Evolutionary conservation across 2,797 vertebrate species (phyloP), one percentile per base, ranked within the genome.

Genomic region (Gymnoscopelus braueri): DNA sequence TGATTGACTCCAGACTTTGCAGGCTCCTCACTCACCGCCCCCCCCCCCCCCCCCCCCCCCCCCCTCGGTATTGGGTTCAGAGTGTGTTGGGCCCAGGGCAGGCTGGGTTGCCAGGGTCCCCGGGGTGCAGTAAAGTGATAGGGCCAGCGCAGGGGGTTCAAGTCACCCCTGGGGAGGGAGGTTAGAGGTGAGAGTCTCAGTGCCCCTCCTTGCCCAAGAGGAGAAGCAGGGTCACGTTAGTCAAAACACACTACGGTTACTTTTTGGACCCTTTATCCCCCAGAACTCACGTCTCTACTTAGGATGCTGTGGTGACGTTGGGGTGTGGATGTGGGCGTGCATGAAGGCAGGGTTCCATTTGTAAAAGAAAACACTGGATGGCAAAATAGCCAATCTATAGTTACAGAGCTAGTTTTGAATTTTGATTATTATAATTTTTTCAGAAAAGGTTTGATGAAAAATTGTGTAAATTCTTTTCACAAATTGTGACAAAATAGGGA

Each of bases 1-100:
- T 90, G 89, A 91, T 91, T 91, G 84, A 92, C 80, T 89, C 90
- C 90, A 91, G 90, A 90, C 87, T 63, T 84, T 84, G 87, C 12
- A 81, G 79, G 81, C 81, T 85, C 72, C 74, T 81, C 84, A 53
- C 49, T 67, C 73, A 65, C 67, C 60, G 3, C 72, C 51, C 0
- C 1, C 52, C 58, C 61, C 26, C 13, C 72, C 51, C 0, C 1
- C 52, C 58, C 61, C 26, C 13, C 69, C 24, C 62, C 19, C 26
- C 48, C 23, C 24, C 29, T 1, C 23, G 74, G 71, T 72, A 74
- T 78, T n/a, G 74, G 78, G 77, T 87, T 89, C 69, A 82, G 80
- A 83, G 81, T 81, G 80, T 83, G 77, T 69, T 62, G 67, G 78
- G 71, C 62, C 75, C 9, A 2, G 71, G 75, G 71, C 24, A 5